phyloP scores from a whole-genome alignment of 2,113 vertebrate species.

The Condylura cristata region DNA sequence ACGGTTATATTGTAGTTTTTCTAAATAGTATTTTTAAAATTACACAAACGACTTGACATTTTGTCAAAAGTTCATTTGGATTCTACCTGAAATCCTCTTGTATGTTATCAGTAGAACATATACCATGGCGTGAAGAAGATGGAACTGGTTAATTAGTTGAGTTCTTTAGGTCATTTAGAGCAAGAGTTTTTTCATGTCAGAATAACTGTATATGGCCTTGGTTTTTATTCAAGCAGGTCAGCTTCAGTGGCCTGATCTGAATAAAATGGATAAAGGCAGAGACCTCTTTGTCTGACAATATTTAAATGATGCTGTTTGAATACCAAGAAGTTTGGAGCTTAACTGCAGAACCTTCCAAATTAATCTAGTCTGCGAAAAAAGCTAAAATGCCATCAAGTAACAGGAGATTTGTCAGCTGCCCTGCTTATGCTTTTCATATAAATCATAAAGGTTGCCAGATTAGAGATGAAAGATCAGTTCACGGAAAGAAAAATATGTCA shows the following conservation, averaged over 20 bases:
- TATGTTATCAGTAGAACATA: background rate
- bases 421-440: constrained; percentile 73
- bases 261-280: constrained; percentile 47
- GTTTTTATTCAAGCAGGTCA: background rate
- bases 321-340: constrained; percentile 56
- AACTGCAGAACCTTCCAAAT: constrained; percentile 56
- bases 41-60: constrained; percentile 1
- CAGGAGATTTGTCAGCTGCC: constrained; percentile 74
- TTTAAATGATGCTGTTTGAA: constrained; percentile 63
- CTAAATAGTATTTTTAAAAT: constrained; percentile 22
- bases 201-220: background rate
- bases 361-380: constrained; percentile 69
- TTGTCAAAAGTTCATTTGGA: background rate
- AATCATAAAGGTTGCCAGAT: constrained; percentile 80
- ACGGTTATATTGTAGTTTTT: background rate
- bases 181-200: background rate
- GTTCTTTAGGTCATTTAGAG: background rate
- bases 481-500: constrained; percentile 59
- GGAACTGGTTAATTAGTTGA: background rate
- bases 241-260: constrained; percentile 47
- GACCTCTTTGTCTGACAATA: constrained; percentile 58
- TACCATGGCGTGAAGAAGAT: background rate
- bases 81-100: background rate
- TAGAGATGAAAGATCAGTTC: constrained; percentile 74
- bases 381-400: constrained; percentile 72